Percentiles rank a stretch among this genome's conserved stretches.
phyloP scores from a whole-genome alignment of 2,797 vertebrate genomes.

The Gymnothorax reevesii region DNA sequence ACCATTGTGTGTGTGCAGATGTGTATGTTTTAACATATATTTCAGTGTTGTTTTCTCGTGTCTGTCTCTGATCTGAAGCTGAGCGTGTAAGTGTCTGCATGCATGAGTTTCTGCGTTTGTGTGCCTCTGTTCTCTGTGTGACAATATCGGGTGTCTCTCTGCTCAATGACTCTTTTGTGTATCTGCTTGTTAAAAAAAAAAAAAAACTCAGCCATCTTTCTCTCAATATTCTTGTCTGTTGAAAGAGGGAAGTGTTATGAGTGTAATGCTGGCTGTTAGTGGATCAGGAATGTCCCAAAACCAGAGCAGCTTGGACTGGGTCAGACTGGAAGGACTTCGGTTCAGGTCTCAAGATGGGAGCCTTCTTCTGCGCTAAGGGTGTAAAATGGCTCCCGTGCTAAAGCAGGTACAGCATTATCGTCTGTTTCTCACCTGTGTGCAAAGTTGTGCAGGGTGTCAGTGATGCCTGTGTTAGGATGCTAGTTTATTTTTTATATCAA shows the following conservation, averaged over 20 bases:
- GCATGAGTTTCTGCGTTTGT: conserved; percentile 7
- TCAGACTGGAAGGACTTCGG: background rate
- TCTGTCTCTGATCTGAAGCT: background rate
- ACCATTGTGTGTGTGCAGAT: background rate
- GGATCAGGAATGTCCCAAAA: background rate
- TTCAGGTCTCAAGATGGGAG: background rate
- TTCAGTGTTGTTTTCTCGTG: background rate
- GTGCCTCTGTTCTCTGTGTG: background rate
- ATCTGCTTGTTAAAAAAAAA: background rate
- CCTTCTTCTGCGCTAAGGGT: no score
- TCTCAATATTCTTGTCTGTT: background rate
- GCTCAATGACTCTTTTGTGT: background rate
- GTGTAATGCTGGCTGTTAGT: background rate
- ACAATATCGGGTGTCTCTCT: background rate
- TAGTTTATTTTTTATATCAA: background rate
- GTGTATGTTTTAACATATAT: conserved; percentile 12
- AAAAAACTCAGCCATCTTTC: background rate
- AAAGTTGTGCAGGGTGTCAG: background rate
- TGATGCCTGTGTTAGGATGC: background rate
- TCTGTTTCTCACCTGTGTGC: background rate
- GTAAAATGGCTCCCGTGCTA: no score
- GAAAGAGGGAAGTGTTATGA: background rate
- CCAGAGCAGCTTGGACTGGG: background rate
- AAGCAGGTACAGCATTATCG: background rate
- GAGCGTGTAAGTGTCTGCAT: background rate